phyloP scores from a whole-genome alignment of 2,888 invertebrate species.

The Prosapia bicincta region DNA sequence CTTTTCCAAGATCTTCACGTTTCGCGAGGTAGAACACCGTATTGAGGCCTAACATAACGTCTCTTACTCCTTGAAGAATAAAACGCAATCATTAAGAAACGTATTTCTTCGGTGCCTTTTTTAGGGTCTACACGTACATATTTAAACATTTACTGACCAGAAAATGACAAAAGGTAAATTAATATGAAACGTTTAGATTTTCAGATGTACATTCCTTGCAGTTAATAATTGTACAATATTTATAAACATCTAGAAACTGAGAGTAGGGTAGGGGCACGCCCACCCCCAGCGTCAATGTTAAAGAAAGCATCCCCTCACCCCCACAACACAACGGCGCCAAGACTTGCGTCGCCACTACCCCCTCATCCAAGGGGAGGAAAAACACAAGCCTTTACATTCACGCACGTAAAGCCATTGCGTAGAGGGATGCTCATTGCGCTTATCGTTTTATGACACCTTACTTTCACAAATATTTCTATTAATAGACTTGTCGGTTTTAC shows the following conservation, averaged over 20 bases:
- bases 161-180: no score
- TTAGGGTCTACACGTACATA: no score
- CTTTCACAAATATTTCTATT: background rate
- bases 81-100: no score
- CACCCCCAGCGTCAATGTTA: background rate
- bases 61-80: no score
- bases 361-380: conserved; percentile 12
- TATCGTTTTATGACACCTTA: background rate
- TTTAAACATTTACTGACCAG: no score
- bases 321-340: conserved; percentile 15
- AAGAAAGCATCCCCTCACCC: background rate
- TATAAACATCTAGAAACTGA: background rate
- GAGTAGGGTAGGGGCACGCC: background rate
- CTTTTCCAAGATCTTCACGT: no score
- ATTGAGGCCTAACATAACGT: no score
- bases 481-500: background rate
- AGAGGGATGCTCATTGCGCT: background rate
- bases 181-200: no score
- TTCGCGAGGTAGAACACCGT: no score
- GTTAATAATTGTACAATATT: background rate
- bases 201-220: no score
- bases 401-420: background rate
- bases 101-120: no score
- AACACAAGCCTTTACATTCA: conserved; percentile 15
- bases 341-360: conserved; percentile 22